A percentile compares a stretch with the other conserved stretches of the same genome.
phyloP scores from a whole-genome alignment of 2,888 invertebrate genomes.

The Falcaria lacertinaria region DNA sequence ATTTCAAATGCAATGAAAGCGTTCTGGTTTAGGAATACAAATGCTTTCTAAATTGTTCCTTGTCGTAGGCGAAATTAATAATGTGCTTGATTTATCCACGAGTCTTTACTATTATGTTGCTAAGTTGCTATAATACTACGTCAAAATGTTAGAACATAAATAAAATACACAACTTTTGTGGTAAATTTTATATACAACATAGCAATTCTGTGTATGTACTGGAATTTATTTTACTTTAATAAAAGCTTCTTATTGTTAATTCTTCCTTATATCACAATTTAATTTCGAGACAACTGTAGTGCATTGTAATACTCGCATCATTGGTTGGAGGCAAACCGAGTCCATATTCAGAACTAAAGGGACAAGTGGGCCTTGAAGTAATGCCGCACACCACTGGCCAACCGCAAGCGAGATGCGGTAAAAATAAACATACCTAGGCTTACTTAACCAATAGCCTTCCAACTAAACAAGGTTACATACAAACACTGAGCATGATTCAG shows the following conservation, averaged over 20 bases:
- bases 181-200: too few relatives aligned
- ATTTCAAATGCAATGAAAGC: slow-evolving; percentile 57
- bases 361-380: slow-evolving; percentile 59
- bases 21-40: slow-evolving; percentile 50
- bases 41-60: slow-evolving; percentile 60
- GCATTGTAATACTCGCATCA: slow-evolving; percentile 43
- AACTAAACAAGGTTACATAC: slow-evolving; percentile 49
- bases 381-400: slow-evolving; percentile 25
- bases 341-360: slow-evolving; percentile 53
- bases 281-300: slow-evolving; percentile 27
- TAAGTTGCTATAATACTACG: too few relatives aligned
- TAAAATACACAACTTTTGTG: too few relatives aligned
- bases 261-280: too few relatives aligned
- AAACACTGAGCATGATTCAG: slow-evolving; percentile 35
- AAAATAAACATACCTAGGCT: slow-evolving; percentile 41
- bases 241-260: too few relatives aligned
- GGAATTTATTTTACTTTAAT: too few relatives aligned
- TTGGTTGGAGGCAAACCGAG: slow-evolving; percentile 63
- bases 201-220: too few relatives aligned
- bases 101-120: too few relatives aligned
- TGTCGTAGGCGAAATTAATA: slow-evolving; percentile 39
- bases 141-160: too few relatives aligned
- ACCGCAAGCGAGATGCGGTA: slow-evolving; percentile 47
- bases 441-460: slow-evolving; percentile 40
- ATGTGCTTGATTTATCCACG: slow-evolving; percentile 25